A percentile compares a stretch with the other conserved stretches of the same genome.
Evolutionary conservation across 2,113 vertebrate species (phyloP).

Genomic region (Erinaceus europaeus): DNA sequence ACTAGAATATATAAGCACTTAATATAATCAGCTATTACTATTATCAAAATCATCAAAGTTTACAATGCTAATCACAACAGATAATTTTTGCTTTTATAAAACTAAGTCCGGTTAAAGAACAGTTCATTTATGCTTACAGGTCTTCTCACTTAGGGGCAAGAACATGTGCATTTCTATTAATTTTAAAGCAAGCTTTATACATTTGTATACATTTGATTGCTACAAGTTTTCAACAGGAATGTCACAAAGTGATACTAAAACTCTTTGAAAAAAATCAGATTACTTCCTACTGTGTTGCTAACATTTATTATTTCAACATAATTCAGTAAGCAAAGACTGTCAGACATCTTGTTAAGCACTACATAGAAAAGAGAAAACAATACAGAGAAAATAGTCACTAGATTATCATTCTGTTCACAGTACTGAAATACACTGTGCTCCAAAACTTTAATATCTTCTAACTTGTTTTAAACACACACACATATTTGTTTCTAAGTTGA

Average conservation of each 20-base stretch:
- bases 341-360: neutral
- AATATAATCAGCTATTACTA: neutral
- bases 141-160: no score
- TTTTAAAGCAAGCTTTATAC: neutral
- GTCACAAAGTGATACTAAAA: neutral
- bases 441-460: no score
- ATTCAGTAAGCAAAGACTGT: neutral
- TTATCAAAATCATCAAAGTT: neutral
- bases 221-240: neutral
- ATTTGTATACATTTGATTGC: neutral
- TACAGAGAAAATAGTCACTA: neutral
- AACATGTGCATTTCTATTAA: neutral
- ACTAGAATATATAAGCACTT: neutral
- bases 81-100: neutral
- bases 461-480: no score
- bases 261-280: neutral
- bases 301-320: neutral
- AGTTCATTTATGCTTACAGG: no score
- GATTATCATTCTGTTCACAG: neutral
- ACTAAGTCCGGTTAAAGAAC: neutral
- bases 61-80: slow-evolving; percentile 10
- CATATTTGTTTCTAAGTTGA: no score
- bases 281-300: neutral
- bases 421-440: neutral
- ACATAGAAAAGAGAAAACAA: neutral